Evolutionary conservation across 2,113 vertebrate species (phyloP).

Genomic region (Macaca mulatta): DNA sequence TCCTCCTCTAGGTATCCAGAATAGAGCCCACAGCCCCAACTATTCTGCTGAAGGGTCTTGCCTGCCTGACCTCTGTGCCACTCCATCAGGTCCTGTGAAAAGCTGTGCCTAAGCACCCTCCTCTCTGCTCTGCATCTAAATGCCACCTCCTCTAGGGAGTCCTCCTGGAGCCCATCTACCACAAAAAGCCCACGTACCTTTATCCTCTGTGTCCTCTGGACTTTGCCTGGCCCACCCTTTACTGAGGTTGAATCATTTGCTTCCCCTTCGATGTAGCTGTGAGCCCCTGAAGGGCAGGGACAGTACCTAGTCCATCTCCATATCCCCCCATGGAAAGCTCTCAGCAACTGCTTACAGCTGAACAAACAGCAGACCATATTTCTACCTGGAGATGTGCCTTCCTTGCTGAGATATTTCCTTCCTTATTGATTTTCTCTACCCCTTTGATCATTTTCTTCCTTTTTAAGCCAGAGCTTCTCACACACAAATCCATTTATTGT

Average conservation of each 20-base stretch:
- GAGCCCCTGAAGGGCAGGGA: background rate
- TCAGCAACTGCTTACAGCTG: too few species aligned
- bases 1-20: background rate
- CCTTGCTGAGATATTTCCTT: background rate
- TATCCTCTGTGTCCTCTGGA: background rate
- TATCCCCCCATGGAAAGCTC: rapidly evolving
- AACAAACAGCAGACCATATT: background rate
- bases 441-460: background rate
- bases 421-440: background rate
- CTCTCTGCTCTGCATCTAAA: background rate
- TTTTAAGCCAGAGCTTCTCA: background rate
- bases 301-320: background rate
- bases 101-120: background rate
- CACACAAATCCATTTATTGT: background rate
- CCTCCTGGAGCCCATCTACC: background rate
- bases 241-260: background rate
- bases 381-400: background rate
- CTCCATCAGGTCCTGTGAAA: background rate
- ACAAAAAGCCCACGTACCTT: background rate
- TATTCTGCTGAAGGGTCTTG: background rate
- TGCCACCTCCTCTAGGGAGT: background rate
- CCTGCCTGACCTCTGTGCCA: background rate
- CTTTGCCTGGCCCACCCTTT: background rate
- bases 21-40: background rate
- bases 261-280: background rate